Evolutionary conservation across 2,888 invertebrate genomes (phyloP), one percentile per base, ranked within the genome.

Genomic region (Metallyticus violacea): DNA sequence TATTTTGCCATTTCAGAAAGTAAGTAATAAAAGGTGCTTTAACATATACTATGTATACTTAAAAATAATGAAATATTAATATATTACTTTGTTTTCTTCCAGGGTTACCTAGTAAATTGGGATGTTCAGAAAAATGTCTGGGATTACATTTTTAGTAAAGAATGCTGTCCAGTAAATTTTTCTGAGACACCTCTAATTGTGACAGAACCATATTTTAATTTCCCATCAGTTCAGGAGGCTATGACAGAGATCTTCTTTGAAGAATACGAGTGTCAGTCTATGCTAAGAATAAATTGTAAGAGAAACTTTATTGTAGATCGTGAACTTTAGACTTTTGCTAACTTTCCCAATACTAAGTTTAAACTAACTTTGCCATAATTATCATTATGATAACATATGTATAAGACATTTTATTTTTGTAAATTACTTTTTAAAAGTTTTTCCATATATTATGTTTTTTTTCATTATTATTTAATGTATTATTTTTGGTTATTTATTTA

Each of bases 231-330:
- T 85, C 98, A 99, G 92, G 99, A 99, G 92, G 97, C 96, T 0
- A 96, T 97, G 93, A 96, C 97, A 79, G 99, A 99, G 92, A 97
- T 99, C 89, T 96, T 99, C 89, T 99, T 99, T 92, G 99, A 99
- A 91, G 99, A 99, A 91, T 99, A 98, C 90, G 98, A 98, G 90
- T 97, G 98, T 90, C 95, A 96, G 86, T 95, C 97, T 0, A 92
- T 99, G 84, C 93, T 97, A 85, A 94, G 97, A 89, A 95, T 96
- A 40, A 97, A 97, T 90, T 91, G 93, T 93, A 90, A 90, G 90
- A 89, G 26, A 27, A 30, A 1, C n/a, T n/a, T n/a, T n/a, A n/a
- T n/a, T n/a, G n/a, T n/a, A n/a, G n/a, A n/a, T n/a, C n/a, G n/a
- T n/a, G n/a, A n/a, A n/a, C n/a, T n/a, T n/a, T n/a, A n/a, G n/a